A percentile compares a stretch with the other conserved stretches of the same genome.
Evolutionary conservation across 2,113 vertebrate species (phyloP).

Genomic region (Anser cygnoides): DNA sequence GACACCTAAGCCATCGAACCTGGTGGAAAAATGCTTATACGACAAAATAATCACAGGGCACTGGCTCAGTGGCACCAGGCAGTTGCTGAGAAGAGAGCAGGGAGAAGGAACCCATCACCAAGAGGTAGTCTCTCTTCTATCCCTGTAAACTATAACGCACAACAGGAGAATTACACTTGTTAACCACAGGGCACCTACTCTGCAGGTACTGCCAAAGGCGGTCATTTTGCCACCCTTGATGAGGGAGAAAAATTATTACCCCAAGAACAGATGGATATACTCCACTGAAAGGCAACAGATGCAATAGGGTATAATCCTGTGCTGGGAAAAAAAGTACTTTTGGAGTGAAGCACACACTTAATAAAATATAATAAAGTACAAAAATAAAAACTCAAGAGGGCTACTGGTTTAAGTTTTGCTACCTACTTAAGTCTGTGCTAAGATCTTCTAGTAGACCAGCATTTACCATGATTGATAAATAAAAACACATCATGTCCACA

Average conservation of each 20-base stretch:
- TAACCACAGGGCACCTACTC: neutral
- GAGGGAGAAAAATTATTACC: neutral
- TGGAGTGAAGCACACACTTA: neutral
- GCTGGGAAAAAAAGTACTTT: neutral
- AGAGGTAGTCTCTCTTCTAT: neutral
- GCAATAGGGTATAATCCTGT: neutral
- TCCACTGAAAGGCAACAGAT: neutral
- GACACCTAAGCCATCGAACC: neutral
- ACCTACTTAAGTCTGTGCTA: neutral
- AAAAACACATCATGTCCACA: neutral
- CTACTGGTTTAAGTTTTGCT: neutral
- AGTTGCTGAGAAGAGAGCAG: neutral
- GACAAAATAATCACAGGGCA: neutral
- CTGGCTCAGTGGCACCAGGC: neutral
- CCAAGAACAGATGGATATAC: neutral
- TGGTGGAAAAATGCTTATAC: neutral
- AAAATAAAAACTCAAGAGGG: neutral
- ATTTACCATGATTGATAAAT: neutral
- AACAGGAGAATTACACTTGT: neutral
- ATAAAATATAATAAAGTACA: neutral
- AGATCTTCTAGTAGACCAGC: neutral
- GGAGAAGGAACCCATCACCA: neutral
- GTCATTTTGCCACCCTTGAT: neutral
- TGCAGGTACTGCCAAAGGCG: neutral
- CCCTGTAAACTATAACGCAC: rapidly evolving